These are phyloP conservation scores for Eueides isabella DNA, from an alignment of 1,140 invertebrate species.

Conservation along the genomic window DNA sequence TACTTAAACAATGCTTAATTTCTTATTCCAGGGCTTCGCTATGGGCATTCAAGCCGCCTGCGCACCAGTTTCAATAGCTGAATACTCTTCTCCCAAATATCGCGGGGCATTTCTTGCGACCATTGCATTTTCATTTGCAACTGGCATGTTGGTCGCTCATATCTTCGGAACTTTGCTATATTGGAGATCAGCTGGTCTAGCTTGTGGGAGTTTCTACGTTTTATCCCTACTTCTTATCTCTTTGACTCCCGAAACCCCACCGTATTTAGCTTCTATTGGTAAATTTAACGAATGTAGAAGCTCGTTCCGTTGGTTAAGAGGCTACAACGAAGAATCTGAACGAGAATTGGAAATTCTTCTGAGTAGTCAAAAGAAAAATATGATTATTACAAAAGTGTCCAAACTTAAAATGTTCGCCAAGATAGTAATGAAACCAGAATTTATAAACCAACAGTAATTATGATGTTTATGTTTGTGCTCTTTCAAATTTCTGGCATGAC, in stretches of 20 bases:
- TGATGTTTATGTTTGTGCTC: constrained; percentile 76
- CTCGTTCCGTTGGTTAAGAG: constrained; percentile 67
- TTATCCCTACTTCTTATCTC: constrained; percentile 64
- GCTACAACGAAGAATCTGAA: constrained; percentile 54
- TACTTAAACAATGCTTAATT: no score
- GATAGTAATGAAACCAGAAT: constrained; percentile 62
- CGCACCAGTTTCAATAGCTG: constrained; percentile 71
- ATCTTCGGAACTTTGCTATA: constrained; percentile 69
- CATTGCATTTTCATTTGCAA: constrained; percentile 75
- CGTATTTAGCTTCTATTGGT: constrained; percentile 63
- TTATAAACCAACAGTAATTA: constrained; percentile 75
- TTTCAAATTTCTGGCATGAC: constrained; percentile 77
- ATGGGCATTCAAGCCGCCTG: constrained; percentile 74
- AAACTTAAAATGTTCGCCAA: constrained; percentile 48
- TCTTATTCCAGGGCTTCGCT: constrained; percentile 66
- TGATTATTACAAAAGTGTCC: constrained; percentile 39
- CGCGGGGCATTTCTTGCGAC: constrained; percentile 70
- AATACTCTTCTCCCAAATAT: constrained; percentile 70
- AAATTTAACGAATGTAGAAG: constrained; percentile 57
- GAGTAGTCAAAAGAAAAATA: constrained; percentile 57
- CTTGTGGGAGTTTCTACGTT: constrained; percentile 64
- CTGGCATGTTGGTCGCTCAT: constrained; percentile 71
- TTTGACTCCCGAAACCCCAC: constrained; percentile 69
- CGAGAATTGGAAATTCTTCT: constrained; percentile 69
- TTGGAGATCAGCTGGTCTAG: constrained; percentile 69